A percentile compares a stretch with the other conserved stretches of the same genome.
These are phyloP conservation scores for Myiopsitta monachus DNA, from an alignment of 2,113 vertebrate species.

Conservation along the genomic window DNA sequence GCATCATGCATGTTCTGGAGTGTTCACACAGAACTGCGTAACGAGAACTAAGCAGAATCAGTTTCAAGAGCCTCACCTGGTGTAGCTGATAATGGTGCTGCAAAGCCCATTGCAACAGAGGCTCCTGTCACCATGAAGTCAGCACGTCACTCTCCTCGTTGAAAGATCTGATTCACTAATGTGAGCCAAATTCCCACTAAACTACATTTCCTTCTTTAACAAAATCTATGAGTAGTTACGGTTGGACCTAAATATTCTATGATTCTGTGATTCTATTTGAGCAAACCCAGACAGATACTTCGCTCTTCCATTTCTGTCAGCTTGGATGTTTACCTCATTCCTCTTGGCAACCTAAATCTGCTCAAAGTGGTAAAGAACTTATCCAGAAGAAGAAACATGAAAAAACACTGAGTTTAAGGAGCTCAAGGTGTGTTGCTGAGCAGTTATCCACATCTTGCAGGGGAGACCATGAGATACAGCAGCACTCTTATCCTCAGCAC, in stretches of 20 bases:
- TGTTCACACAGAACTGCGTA: neutral
- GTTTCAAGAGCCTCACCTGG: neutral
- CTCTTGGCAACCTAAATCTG: neutral
- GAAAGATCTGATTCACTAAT: neutral
- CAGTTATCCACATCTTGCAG: neutral
- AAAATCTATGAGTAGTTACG: neutral
- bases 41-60: neutral
- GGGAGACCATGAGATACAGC: neutral
- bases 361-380: neutral
- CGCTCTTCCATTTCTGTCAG: neutral
- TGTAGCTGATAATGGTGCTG: neutral
- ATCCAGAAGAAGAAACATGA: neutral
- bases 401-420: neutral
- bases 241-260: too few relatives aligned
- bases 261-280: too few relatives aligned
- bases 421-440: neutral
- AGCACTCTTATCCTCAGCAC: neutral
- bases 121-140: neutral
- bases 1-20: fast-evolving
- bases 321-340: neutral
- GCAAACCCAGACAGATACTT: neutral
- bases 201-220: neutral
- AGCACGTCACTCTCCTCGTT: too few relatives aligned
- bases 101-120: neutral
- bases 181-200: neutral